phyloP scores from a whole-genome alignment of 2,888 invertebrate genomes.

The Sphinx pinastri region DNA sequence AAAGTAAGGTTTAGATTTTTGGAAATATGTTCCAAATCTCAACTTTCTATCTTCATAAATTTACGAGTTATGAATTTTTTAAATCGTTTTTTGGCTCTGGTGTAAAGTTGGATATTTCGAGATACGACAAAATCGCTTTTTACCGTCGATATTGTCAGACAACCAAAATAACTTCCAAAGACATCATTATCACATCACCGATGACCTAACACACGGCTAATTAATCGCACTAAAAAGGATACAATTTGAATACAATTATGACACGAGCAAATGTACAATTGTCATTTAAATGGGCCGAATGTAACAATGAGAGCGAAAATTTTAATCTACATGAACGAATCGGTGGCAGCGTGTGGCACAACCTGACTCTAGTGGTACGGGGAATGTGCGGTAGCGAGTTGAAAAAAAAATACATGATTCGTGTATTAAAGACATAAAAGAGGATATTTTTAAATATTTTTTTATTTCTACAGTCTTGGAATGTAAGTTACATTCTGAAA shows the following conservation, averaged over 20 bases:
- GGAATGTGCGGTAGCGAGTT: conserved; percentile 21
- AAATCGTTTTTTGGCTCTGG: too few relatives aligned
- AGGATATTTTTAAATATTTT: background rate
- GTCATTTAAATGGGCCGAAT: conserved; percentile 42
- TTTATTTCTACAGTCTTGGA: background rate
- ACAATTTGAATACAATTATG: conserved; percentile 50
- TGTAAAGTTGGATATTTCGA: too few relatives aligned
- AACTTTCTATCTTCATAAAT: too few relatives aligned
- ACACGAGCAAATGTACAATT: conserved; percentile 46
- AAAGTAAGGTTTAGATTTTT: too few relatives aligned
- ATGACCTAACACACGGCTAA: conserved; percentile 25
- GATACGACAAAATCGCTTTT: too few relatives aligned
- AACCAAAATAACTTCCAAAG: background rate
- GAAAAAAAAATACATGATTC: background rate
- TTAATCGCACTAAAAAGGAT: conserved; percentile 40
- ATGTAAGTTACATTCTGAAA: too few relatives aligned
- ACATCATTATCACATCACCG: background rate
- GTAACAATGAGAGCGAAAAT: conserved; percentile 41
- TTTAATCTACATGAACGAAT: conserved; percentile 39
- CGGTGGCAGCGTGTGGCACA: conserved; percentile 36
- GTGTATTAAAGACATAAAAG: background rate
- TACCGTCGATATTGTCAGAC: too few relatives aligned
- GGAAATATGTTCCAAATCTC: too few relatives aligned
- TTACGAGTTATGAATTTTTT: too few relatives aligned
- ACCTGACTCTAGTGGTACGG: conserved; percentile 30